Base-by-base conservation (phyloP, 2,797 vertebrate species). In the Alosa sapidissima region DNA sequence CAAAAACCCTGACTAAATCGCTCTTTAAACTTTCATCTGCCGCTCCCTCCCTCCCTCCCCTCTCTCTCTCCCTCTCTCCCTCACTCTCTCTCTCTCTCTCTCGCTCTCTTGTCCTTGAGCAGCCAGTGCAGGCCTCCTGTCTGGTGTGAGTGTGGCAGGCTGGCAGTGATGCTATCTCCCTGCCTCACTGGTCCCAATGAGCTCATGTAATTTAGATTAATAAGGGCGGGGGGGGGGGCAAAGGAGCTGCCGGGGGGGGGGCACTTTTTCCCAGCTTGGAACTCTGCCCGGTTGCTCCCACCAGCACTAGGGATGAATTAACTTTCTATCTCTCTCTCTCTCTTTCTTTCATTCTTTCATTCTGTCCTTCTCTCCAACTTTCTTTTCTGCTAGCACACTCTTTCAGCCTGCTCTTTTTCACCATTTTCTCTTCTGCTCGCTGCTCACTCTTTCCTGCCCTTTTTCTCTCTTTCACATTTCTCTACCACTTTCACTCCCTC, bases 191-290 rank as follows among this genome's bases (percentile, higher is more conserved):
- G 86, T 84, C 85, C 87, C 89, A 87, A 88, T 89, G 89, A 90
- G 86, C 87, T 90, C 88, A 88, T 89, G 87, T 89, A 89, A 89
- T 90, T 90, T 90, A 89, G 87, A 90, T 90, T 88, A 89, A 88
- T 89, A 85, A 60, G 85, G 85, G 86, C 78, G 85, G 83, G 28
- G 13, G 28, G 68, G 65, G 24, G 28, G 10, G 55, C 21, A n/a
- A 4, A 14, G 6, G 62, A 10, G 28, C 0, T 28, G 24, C 2
- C 6, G 68, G 33, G 62, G 62, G 62, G 10, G n/a, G 24, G n/a
- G n/a, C n/a, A 45, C 68, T 14, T 75, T 75, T 14, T 68, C 68
- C 33, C 33, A 19, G 33, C 68, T 45, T 75, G 68, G 68, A 75
- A 36, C 33, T 2, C 28, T 75, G 68, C 68, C 68, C 68, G 36